Conservation (phyloP, 2,888 invertebrate species). For the Mermis nigrescens region DNA sequence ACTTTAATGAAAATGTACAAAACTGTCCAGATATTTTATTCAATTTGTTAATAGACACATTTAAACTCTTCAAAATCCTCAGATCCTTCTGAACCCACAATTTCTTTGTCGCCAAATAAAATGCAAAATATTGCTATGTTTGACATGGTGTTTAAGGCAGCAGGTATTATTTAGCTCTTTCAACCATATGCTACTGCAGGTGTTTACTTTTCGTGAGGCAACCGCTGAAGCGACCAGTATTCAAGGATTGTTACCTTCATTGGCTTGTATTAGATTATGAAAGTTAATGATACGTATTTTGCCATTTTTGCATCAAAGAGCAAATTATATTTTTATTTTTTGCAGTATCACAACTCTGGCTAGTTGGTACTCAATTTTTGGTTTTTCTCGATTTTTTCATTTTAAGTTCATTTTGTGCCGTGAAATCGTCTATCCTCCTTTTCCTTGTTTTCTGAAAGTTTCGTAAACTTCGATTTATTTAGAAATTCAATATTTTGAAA, state of each 20-base stretch:
- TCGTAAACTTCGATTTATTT: no score
- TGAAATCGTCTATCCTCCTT: no score
- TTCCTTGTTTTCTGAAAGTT: no score
- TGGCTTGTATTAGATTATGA: neutral
- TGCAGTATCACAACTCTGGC: neutral
- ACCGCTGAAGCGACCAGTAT: neutral
- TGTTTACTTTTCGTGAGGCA: neutral
- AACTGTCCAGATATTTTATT: neutral
- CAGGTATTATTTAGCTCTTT: neutral
- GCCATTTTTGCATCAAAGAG: neutral
- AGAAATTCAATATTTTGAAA: no score
- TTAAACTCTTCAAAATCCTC: no score
- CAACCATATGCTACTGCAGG: neutral
- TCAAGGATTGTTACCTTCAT: neutral
- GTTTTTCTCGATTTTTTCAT: no score
- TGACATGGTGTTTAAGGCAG: neutral
- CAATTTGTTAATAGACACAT: neutral
- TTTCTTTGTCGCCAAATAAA: neutral
- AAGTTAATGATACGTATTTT: constrained; percentile 1
- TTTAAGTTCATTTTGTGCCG: no score
- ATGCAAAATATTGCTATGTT: neutral
- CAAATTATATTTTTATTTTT: neutral
- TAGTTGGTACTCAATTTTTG: no score
- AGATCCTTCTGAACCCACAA: neutral
- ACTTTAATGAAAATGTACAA: neutral